Conservation (phyloP, 2,113 vertebrate species). For the Prochilodus magdalenae region DNA sequence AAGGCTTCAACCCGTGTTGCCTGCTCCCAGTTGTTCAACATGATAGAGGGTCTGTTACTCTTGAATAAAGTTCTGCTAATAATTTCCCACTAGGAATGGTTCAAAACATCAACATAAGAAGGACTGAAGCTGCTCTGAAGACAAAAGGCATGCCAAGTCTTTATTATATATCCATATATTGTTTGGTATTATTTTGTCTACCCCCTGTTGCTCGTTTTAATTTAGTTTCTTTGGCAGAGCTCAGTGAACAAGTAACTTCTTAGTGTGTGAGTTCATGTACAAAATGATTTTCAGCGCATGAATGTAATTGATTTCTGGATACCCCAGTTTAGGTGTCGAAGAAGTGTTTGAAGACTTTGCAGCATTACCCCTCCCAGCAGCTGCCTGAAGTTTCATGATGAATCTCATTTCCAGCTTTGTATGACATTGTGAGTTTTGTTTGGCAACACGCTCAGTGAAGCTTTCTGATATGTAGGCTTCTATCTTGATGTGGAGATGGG, state of each 20-base stretch:
- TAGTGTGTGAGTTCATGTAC: background rate
- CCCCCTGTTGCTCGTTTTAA: conserved; percentile 16
- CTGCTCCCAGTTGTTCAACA: conserved; percentile 31
- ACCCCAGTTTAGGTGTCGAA: background rate
- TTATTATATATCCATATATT: conserved; percentile 26
- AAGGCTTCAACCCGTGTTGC: conserved; percentile 29
- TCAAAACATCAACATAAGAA: background rate
- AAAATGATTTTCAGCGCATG: conserved; percentile 7
- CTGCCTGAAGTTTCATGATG: background rate
- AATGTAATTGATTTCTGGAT: conserved; percentile 7
- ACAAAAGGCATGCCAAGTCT: conserved; percentile 6
- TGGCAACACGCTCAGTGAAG: conserved; percentile 2
- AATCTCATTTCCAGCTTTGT: conserved; percentile 26
- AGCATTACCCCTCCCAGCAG: background rate
- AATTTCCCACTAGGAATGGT: conserved; percentile 3
- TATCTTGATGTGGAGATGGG: too few species aligned
- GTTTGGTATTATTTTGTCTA: background rate
- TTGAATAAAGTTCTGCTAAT: conserved; percentile 13
- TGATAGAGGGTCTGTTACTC: conserved; percentile 15
- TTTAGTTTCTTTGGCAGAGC: background rate
- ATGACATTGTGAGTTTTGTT: too few species aligned
- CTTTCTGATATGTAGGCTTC: background rate
- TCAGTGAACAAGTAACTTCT: background rate
- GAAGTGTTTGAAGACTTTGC: background rate
- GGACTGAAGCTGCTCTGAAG: background rate